phyloP scores from a whole-genome alignment of 2,888 invertebrate species.

The Penaeus monodon region DNA sequence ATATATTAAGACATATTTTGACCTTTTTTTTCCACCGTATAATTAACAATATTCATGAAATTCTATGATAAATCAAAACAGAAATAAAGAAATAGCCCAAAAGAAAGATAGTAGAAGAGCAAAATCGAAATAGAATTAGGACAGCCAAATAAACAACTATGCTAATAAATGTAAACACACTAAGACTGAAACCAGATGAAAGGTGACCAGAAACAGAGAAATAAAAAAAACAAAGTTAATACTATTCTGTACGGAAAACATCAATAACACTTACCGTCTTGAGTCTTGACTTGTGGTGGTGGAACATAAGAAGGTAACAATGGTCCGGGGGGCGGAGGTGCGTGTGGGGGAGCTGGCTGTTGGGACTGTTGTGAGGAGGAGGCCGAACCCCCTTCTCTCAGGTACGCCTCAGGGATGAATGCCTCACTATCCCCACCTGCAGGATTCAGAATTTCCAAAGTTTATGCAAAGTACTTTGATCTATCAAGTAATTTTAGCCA shows the following conservation, averaged over 20 bases:
- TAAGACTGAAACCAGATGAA: not conserved
- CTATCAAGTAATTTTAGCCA: too few relatives aligned
- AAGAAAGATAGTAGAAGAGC: too few relatives aligned
- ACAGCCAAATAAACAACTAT: too few relatives aligned
- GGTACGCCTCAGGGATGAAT: slow-evolving; percentile 63
- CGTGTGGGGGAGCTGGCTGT: slow-evolving; percentile 46
- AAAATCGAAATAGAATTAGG: too few relatives aligned
- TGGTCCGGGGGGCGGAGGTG: slow-evolving; percentile 64
- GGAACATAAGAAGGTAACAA: slow-evolving; percentile 65
- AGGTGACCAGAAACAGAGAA: not conserved
- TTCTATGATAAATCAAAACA: too few relatives aligned
- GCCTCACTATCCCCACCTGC: slow-evolving; percentile 57
- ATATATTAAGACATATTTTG: too few relatives aligned
- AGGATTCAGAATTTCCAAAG: not conserved
- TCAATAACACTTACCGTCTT: slow-evolving; percentile 62
- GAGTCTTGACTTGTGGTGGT: slow-evolving; percentile 64
- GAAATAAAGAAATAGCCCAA: too few relatives aligned
- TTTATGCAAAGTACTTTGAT: not conserved
- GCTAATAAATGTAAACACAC: too few relatives aligned
- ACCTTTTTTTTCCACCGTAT: too few relatives aligned
- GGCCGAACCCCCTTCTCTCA: slow-evolving; percentile 58
- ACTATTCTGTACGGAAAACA: not conserved
- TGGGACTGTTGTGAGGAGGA: slow-evolving; percentile 51
- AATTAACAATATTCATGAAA: too few relatives aligned
- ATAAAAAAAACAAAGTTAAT: not conserved